Conservation (phyloP, 2,797 vertebrate genomes). For the Hypotaenidia philippensis region DNA sequence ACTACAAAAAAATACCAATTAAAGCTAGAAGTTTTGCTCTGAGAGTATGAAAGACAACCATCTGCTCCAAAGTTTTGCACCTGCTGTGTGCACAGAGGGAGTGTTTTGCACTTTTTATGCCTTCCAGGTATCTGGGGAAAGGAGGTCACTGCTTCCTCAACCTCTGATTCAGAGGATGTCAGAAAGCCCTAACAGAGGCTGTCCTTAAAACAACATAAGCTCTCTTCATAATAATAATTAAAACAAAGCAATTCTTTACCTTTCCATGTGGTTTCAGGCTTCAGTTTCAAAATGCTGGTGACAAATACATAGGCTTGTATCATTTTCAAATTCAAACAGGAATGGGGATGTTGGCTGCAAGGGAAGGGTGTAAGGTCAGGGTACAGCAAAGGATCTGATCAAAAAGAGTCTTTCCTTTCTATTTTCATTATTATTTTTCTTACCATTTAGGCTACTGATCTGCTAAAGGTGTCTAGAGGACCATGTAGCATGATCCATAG, state of each 20-base stretch:
- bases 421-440: neutral
- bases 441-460: neutral
- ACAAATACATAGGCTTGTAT: neutral
- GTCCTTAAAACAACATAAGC: neutral
- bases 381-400: neutral
- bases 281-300: neutral
- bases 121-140: neutral
- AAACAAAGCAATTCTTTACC: neutral
- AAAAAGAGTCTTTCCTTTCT: neutral
- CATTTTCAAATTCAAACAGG: neutral
- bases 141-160: neutral
- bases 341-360: neutral
- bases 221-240: neutral
- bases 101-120: neutral
- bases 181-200: neutral
- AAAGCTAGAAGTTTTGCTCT: neutral
- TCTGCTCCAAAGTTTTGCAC: neutral
- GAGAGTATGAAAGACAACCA: neutral
- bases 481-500: neutral
- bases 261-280: neutral
- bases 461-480: neutral
- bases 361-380: neutral
- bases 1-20: neutral
- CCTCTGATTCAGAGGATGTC: neutral
- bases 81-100: neutral